Conservation (phyloP, 2,888 invertebrate genomes). For the Leptinotarsa rubiginosa region DNA sequence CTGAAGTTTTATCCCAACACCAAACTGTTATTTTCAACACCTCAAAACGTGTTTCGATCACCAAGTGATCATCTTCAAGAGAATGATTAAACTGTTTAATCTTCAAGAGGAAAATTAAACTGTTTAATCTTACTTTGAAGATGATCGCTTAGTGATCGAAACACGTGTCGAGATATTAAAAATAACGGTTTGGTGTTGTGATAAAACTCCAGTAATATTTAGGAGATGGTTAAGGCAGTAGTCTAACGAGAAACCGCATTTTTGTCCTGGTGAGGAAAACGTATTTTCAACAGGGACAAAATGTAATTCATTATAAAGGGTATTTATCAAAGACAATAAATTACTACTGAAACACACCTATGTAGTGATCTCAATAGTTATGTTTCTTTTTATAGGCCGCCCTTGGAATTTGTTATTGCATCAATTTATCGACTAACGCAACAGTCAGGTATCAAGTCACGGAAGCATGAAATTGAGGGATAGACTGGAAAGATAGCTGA, state of each 20-base stretch:
- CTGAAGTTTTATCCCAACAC: no score
- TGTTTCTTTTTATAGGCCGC: constrained; percentile 4
- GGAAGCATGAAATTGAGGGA: not conserved
- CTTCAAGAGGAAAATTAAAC: no score
- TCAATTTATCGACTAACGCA: not conserved
- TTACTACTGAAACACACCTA: not conserved
- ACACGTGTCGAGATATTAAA: no score
- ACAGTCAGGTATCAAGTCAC: not conserved
- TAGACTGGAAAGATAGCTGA: not conserved
- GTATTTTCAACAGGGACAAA: not conserved
- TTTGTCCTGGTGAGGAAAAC: not conserved
- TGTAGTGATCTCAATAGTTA: not conserved
- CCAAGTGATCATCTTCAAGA: no score
- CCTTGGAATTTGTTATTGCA: not conserved
- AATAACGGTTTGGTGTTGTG: no score
- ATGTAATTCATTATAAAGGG: not conserved
- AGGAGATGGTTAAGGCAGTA: not conserved
- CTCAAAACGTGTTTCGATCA: no score
- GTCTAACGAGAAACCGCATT: no score
- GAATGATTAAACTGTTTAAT: no score
- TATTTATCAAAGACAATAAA: not conserved
- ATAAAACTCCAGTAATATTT: no score
- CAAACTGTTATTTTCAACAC: no score
- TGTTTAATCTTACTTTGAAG: no score
- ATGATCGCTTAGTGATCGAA: no score